Evolutionary conservation across 2,888 invertebrate species (phyloP).

Genomic region (Syritta pipiens): DNA sequence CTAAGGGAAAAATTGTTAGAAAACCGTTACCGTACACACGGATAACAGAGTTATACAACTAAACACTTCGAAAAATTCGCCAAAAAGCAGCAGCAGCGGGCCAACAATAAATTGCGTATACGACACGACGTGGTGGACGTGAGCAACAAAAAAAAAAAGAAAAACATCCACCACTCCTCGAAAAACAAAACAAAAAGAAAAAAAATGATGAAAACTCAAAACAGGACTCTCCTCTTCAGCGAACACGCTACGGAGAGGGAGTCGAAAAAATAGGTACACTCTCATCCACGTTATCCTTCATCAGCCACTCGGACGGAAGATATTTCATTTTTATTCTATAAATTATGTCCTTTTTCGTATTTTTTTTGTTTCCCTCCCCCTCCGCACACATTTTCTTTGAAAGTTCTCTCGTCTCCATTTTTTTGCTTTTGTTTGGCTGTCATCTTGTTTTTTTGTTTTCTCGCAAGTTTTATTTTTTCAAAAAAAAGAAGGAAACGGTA

Average conservation of each 20-base stretch:
- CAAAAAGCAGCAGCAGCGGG: constrained; percentile 10
- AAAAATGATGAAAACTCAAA: constrained; percentile 27
- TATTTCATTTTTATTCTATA: constrained; percentile 56
- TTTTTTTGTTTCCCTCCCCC: constrained; percentile 6
- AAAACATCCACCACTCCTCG: too few relatives aligned
- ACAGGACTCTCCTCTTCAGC: constrained; percentile 1
- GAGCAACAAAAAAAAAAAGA: constrained; percentile 27
- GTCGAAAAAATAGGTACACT: neutral
- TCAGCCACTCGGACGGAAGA: constrained; percentile 48
- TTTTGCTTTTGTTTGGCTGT: constrained; percentile 24
- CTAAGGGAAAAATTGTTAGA: constrained; percentile 16
- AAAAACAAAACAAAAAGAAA: neutral
- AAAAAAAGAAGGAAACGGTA: constrained; percentile 24
- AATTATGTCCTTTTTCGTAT: constrained; percentile 31
- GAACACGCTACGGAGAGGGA: neutral
- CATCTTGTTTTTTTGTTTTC: constrained; percentile 8
- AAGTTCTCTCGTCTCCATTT: neutral
- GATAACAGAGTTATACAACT: constrained; percentile 44
- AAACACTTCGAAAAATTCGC: constrained; percentile 51
- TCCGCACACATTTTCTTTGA: neutral
- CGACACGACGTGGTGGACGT: constrained; percentile 52
- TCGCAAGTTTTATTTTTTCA: constrained; percentile 1
- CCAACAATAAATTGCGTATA: constrained; percentile 58
- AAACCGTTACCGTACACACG: constrained; percentile 17
- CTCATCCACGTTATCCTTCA: constrained; percentile 51